Conservation (phyloP, 2,113 vertebrate species). For the Apteryx mantelli region DNA sequence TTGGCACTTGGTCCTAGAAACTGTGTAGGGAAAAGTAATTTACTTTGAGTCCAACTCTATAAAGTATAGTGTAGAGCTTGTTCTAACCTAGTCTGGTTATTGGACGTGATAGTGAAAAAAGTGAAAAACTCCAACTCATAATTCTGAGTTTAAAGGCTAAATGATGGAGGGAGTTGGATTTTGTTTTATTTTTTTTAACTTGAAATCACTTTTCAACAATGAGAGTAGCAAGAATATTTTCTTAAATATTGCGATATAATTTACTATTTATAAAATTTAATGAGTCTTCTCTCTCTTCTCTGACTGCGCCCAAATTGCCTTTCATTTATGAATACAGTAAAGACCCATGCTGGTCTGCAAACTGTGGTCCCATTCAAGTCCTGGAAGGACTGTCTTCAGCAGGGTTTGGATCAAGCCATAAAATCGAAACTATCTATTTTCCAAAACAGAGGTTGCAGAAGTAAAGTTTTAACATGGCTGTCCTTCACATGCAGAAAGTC, state of each 20-base stretch:
- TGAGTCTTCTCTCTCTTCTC: not conserved
- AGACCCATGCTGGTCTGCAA: not conserved
- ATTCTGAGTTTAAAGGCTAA: not conserved
- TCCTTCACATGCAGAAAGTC: not conserved
- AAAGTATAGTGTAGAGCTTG: not conserved
- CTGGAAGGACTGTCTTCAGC: not conserved
- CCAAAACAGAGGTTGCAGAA: not conserved
- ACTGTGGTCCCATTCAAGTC: not conserved
- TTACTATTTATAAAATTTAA: not conserved
- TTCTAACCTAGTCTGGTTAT: not conserved
- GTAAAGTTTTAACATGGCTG: not conserved
- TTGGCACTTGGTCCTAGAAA: not conserved
- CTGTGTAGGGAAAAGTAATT: not conserved
- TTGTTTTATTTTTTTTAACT: not conserved
- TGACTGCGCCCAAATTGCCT: not conserved
- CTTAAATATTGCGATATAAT: not conserved
- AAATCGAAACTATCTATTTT: slow-evolving; percentile 8
- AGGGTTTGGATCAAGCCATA: not conserved
- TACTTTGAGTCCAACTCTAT: not conserved
- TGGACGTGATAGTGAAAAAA: not conserved
- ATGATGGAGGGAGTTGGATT: not conserved
- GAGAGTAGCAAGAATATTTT: not conserved
- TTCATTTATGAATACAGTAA: not conserved
- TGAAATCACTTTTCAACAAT: not conserved
- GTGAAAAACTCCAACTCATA: not conserved